These are phyloP conservation scores for Fistularia commersonii DNA, from an alignment of 2,797 vertebrate species.

Conservation along the genomic window DNA sequence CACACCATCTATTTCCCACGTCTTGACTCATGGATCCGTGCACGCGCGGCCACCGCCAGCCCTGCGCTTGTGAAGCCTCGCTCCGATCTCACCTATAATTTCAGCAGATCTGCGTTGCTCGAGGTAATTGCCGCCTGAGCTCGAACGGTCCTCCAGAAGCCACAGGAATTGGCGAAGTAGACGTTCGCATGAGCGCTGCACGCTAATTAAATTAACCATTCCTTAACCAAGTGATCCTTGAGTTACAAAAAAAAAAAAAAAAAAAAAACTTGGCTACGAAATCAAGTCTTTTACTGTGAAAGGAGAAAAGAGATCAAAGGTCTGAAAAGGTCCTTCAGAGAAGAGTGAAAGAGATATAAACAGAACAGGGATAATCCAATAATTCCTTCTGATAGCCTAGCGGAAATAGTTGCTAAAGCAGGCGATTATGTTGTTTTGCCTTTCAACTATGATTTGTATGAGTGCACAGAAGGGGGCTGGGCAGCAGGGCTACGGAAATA, in stretches of 20 bases:
- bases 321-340: background rate
- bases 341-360: slow-evolving; percentile 2
- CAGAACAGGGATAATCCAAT: background rate
- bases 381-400: slow-evolving; percentile 4
- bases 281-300: background rate
- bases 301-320: background rate
- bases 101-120: no score
- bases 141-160: background rate
- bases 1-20: no score
- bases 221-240: background rate
- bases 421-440: slow-evolving; percentile 1
- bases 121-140: no score
- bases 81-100: background rate
- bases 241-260: background rate
- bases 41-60: no score
- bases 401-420: slow-evolving; percentile 2
- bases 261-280: background rate
- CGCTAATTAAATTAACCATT: background rate
- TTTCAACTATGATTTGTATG: slow-evolving; percentile 1
- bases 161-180: background rate
- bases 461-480: background rate
- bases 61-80: no score
- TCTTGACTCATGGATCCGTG: no score
- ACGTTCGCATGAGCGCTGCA: background rate
- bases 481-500: no score